Evolutionary conservation across 2,113 vertebrate species (phyloP), one percentile per base, ranked within the genome.

Genomic region (Plotosus lineatus): DNA sequence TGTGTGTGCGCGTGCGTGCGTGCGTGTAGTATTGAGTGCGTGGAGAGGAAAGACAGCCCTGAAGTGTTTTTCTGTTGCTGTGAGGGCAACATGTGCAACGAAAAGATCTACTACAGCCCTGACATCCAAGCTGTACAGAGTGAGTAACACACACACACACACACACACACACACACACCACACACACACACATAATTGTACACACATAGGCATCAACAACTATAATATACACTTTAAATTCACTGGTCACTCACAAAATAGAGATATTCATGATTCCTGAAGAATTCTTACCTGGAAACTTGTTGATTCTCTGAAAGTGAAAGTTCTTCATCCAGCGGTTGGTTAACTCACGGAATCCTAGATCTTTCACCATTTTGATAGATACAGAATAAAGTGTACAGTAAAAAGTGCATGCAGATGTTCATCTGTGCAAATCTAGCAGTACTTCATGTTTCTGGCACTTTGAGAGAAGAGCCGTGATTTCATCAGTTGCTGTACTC

Each of bases 11-110:
- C 56, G 38, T 74, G 3, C 71, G 58, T 71, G 8, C 56, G 23
- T 0, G 66, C 81, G 69, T 83, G n/a, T 88, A 99, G 98, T 90
- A 95, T 90, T 46, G 95, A 98, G 83, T 99, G 98, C 84, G 92
- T 97, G 90, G 98, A 99, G 92, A 96, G 89, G 89, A 98, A 98
- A 84, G 96, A 97, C 92, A 96, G 93, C 80, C 97, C 96, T 1
- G 97, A 98, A 28, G 97, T 99, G 5, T 99, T 97, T 91, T 99
- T 99, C 94, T 99, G 97, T 90, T 99, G 97, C 89, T 99, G 98
- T 80, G 98, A 99, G 87, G 98, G 97, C 87, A 98, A 95, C 92
- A 95, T 96, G 94, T 99, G 98, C 88, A 99, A 99, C 4, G 95
- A 97, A 89, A 95, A 91, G 86, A 97, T 99, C 88, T 94, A 96